Base-by-base conservation (phyloP, 2,113 vertebrate genomes). In the Dryoscopus gambensis region DNA sequence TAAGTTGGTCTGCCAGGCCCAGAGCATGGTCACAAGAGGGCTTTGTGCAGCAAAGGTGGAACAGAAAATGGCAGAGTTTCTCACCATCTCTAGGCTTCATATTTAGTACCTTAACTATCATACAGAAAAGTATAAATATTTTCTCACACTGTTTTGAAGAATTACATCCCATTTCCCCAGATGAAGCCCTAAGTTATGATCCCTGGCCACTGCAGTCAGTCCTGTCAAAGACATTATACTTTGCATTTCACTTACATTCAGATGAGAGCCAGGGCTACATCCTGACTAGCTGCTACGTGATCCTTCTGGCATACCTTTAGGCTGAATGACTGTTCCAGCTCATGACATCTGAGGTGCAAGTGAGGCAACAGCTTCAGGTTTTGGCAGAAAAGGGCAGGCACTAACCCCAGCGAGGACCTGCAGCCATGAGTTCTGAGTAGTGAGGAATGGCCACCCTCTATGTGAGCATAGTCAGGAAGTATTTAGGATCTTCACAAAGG, bases 381-480 rank as follows among this genome's bases (percentile, higher is more conserved):
- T 74, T 75, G 30, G 1, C 3, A 89, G 68, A 73, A 93, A 92
- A 73, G 44, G 30, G 20, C 35, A 85, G 40, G 33, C 35, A 31
- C 7, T 71, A 68, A 52, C 21, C 17, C 23, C 14, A 25, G 62
- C 55, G 17, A 75, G 15, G 20, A 70, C 15, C 25, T 50, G 17
- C 2, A 13, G 47, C 80, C 37, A 31, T 9, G 28, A 89, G 50
- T 52, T 75, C 33, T 7, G 20, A 20, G 35, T 42, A 52, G 28
- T 5, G 11, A 82, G 53, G 40, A 15, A 6, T 46, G 53, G 33
- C 28, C 1, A 2, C 12, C 11, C 27, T 19, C 10, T 62, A 16
- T 0, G 0, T 11, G 9, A 88, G 31, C 23, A 56, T 0, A 50
- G 35, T 20, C 60, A 75, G 69, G 14, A 79, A 55, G 37, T 75